Evolutionary conservation across 2,888 invertebrate species (phyloP).

Genomic region (Tiphia femorata): DNA sequence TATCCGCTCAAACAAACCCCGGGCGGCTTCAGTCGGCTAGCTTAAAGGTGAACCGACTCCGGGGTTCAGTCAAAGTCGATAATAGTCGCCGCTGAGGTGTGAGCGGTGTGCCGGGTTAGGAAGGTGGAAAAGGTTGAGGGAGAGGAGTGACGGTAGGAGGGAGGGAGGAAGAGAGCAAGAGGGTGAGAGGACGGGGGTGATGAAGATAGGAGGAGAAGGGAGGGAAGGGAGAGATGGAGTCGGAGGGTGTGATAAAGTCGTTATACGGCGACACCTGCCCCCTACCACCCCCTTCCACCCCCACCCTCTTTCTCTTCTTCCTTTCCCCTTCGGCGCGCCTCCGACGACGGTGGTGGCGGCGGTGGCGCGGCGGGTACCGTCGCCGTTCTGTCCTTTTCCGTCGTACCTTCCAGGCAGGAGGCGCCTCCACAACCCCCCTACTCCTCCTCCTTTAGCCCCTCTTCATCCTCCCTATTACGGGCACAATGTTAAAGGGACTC

Average conservation of each 20-base stretch:
- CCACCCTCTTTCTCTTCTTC: slow-evolving; percentile 28
- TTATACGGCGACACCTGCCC: slow-evolving; percentile 65
- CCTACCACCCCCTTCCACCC: slow-evolving; percentile 30
- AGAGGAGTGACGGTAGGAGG: slow-evolving; percentile 15
- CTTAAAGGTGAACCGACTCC: slow-evolving; percentile 57
- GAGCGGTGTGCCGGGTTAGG: slow-evolving; percentile 47
- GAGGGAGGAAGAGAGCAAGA: slow-evolving; percentile 20
- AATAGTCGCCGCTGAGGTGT: slow-evolving; percentile 56
- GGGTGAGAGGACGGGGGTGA: slow-evolving; percentile 25
- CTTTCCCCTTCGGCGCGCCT: slow-evolving; percentile 22
- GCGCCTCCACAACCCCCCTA: slow-evolving; percentile 48
- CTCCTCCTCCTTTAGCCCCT: slow-evolving; percentile 52
- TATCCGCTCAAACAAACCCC: slow-evolving; percentile 58
- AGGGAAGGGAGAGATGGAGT: slow-evolving; percentile 14
- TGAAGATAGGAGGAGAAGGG: slow-evolving; percentile 5
- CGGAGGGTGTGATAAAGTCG: slow-evolving; percentile 62
- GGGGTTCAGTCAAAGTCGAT: slow-evolving; percentile 56
- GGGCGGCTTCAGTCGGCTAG: slow-evolving; percentile 50
- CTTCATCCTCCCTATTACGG: slow-evolving; percentile 66
- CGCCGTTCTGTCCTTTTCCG: slow-evolving; percentile 2
- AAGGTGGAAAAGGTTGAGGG: slow-evolving; percentile 47
- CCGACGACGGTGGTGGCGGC: too few relatives aligned
- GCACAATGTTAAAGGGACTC: slow-evolving; percentile 67
- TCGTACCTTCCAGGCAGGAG: slow-evolving; percentile 32
- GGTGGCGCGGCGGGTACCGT: too few relatives aligned